phyloP scores from a whole-genome alignment of 2,797 vertebrate species.

The Molossus molossus region DNA sequence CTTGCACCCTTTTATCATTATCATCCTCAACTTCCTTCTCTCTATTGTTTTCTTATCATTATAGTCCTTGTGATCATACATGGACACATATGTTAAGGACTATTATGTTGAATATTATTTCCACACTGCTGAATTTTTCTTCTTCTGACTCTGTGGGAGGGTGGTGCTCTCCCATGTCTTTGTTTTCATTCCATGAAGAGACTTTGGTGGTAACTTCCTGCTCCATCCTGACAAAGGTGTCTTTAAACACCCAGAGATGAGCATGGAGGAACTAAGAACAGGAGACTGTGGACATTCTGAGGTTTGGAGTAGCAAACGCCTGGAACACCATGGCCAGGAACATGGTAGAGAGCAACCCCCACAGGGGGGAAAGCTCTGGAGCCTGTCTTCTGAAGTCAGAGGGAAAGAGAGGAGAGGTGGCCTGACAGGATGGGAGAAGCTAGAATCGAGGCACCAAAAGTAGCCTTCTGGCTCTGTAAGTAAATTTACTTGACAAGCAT shows the following conservation, averaged over 20 bases:
- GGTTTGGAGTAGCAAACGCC: fast-evolving
- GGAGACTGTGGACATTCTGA: background rate
- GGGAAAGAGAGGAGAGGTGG: background rate
- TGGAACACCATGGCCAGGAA: too few relatives aligned
- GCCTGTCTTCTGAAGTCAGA: background rate
- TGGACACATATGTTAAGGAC: background rate
- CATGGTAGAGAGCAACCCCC: background rate
- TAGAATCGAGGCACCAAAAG: background rate
- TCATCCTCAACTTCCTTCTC: background rate
- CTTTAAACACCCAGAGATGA: background rate
- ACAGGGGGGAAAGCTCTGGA: background rate
- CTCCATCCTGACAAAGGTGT: background rate
- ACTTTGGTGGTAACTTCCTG: background rate
- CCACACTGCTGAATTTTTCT: background rate
- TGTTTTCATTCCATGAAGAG: background rate
- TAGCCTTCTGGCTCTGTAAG: background rate
- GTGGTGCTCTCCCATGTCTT: background rate
- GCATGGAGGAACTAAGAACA: background rate
- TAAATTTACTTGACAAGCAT: background rate
- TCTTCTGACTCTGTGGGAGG: background rate
- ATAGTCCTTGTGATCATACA: background rate
- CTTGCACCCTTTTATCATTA: background rate
- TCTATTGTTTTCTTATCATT: background rate
- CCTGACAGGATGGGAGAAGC: background rate
- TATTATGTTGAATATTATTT: background rate